Base-by-base conservation (phyloP, 2,797 vertebrate species). In the Orestias chungarensis region DNA sequence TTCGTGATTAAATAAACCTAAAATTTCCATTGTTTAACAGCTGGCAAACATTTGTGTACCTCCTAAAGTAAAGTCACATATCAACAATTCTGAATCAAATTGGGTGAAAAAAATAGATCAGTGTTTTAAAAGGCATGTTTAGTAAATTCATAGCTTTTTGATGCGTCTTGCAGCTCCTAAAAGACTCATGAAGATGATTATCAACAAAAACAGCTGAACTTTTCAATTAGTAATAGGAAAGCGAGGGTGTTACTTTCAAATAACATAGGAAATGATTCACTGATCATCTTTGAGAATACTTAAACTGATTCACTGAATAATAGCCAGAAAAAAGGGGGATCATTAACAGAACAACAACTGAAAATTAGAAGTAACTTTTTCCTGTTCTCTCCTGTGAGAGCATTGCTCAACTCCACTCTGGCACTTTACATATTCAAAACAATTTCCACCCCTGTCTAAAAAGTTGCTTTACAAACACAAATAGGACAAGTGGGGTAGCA, bases 141-240 rank as follows among this genome's bases (percentile, higher is more conserved):
- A 31, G 20, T 49, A 49, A 49, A n/a, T 6, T 49, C 47, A 49
- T 7, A 7, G 20, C 20, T 49, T 49, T 49, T 15, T 4, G 47
- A 6, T n/a, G 20, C 47, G n/a, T 67, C 46, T 31, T 64, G 17
- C 62, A 70, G 47, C 35, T 66, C 42, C 57, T 14, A 14, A 70
- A 50, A 31, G 25, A 38, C 65, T 73, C n/a, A 55, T 50, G 49
- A 57, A 78, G 33, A 74, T 65, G 49, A 79, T 55, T 64, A 27
- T 47, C 57, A 61, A 64, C 44, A 81, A 70, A 68, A n/a, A 71
- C 65, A 15, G 50, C 75, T 76, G 57, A 83, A 74, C 75, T 43
- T 42, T 50, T 20, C 46, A 68, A 70, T 69, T 40, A 64, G 67
- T 78, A 35, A 46, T 68, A 70, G 49, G 38, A 10, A 78, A 50